These are phyloP conservation scores for Bryconaethiops microstoma DNA, from an alignment of 2,797 vertebrate genomes.

Conservation along the genomic window DNA sequence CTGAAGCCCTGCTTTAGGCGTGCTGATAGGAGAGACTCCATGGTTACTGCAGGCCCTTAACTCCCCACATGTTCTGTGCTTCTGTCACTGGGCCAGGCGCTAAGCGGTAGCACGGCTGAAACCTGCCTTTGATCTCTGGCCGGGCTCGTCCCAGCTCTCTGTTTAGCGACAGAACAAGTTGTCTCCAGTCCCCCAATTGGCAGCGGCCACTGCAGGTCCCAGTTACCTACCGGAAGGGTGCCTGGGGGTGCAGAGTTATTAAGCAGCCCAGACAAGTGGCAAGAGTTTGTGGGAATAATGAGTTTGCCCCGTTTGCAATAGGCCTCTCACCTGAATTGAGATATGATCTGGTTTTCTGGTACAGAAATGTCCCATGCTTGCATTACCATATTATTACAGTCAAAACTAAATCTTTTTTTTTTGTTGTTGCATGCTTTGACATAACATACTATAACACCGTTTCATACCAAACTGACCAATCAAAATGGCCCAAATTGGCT, in stretches of 20 bases:
- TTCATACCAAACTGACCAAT: too few relatives aligned
- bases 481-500: too few relatives aligned
- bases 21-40: neutral
- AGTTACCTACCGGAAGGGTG: neutral
- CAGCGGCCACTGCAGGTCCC: neutral
- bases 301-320: neutral
- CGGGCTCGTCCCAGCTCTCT: neutral
- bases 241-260: neutral
- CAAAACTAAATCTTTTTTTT: too few relatives aligned
- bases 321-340: neutral
- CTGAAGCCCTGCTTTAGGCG: neutral
- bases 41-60: neutral
- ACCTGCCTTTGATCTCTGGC: constrained; percentile 2
- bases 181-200: neutral
- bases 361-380: too few relatives aligned
- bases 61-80: neutral
- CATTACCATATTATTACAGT: too few relatives aligned
- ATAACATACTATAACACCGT: too few relatives aligned
- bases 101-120: neutral
- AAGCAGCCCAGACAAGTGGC: neutral
- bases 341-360: neutral
- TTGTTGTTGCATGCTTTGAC: too few relatives aligned
- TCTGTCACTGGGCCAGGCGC: neutral
- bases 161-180: neutral
- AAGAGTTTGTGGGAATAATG: neutral